These are phyloP conservation scores for Brachyptera putata DNA, from an alignment of 2,888 invertebrate genomes.

Conservation along the genomic window DNA sequence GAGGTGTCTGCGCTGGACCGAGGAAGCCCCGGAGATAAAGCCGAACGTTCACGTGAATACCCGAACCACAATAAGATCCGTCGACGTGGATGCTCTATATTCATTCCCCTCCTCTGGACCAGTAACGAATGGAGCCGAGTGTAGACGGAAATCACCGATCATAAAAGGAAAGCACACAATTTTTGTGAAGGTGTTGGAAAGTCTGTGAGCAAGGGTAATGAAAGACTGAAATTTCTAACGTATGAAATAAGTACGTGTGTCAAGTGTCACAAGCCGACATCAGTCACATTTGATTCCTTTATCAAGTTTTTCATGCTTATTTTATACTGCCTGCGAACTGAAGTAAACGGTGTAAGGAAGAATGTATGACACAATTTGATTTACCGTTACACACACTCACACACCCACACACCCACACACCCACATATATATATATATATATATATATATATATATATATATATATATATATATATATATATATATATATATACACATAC, in stretches of 20 bases:
- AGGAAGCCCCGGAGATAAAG: constrained; percentile 4
- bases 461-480: no score
- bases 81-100: not conserved
- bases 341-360: no score
- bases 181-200: not conserved
- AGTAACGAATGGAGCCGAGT: constrained; percentile 2
- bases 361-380: no score
- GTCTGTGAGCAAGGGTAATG: not conserved
- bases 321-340: no score
- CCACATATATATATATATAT: no score
- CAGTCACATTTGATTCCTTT: no score
- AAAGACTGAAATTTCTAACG: not conserved
- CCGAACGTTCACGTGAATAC: constrained; percentile 1
- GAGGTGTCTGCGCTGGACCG: not conserved
- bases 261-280: no score
- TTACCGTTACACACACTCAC: no score
- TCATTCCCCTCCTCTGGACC: not conserved
- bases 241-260: not conserved
- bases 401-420: no score
- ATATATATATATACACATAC: no score
- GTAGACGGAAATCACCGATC: constrained; percentile 3
- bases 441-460: no score
- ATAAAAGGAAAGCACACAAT: not conserved
- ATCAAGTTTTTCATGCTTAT: no score
- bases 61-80: not conserved